These are phyloP conservation scores for Eurosta solidaginis DNA, from an alignment of 1,140 invertebrate species.

Conservation along the genomic window DNA sequence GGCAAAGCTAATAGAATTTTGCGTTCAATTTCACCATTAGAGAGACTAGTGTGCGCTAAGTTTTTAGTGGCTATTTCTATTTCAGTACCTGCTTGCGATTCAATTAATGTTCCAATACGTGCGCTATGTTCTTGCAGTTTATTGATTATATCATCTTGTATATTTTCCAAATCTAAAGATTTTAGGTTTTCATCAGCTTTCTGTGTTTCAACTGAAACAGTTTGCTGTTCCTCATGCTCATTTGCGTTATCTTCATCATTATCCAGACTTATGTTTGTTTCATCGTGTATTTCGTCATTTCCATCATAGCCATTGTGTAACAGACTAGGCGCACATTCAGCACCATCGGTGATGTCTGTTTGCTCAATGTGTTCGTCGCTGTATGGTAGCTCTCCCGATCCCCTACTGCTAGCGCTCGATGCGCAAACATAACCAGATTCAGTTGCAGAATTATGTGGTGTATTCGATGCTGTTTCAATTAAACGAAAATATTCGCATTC, in stretches of 20 bases:
- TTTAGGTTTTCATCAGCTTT: not conserved
- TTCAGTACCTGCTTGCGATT: slow-evolving; percentile 26
- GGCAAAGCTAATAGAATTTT: not conserved
- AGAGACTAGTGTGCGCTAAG: not conserved
- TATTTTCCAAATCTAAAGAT: slow-evolving; percentile 32
- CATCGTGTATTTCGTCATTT: not conserved
- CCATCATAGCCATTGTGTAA: not conserved
- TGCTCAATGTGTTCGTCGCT: slow-evolving; percentile 58
- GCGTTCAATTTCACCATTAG: slow-evolving; percentile 34
- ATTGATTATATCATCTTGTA: slow-evolving; percentile 50
- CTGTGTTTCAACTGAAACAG: not conserved
- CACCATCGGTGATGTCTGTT: not conserved
- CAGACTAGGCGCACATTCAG: not conserved
- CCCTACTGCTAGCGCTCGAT: slow-evolving; percentile 55
- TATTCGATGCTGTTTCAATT: slow-evolving; percentile 61
- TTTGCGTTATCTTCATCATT: not conserved
- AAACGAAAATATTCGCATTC: slow-evolving; percentile 62
- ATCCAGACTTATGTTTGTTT: not conserved
- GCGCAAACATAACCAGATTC: slow-evolving; percentile 63
- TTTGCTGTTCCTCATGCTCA: not conserved
- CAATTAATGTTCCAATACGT: slow-evolving; percentile 25
- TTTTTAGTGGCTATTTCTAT: not conserved
- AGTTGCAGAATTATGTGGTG: slow-evolving; percentile 60
- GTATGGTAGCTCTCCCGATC: slow-evolving; percentile 61
- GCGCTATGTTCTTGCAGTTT: slow-evolving; percentile 49